These are phyloP conservation scores for Dendroctonus valens DNA, from an alignment of 1,140 invertebrate species.

Conservation along the genomic window DNA sequence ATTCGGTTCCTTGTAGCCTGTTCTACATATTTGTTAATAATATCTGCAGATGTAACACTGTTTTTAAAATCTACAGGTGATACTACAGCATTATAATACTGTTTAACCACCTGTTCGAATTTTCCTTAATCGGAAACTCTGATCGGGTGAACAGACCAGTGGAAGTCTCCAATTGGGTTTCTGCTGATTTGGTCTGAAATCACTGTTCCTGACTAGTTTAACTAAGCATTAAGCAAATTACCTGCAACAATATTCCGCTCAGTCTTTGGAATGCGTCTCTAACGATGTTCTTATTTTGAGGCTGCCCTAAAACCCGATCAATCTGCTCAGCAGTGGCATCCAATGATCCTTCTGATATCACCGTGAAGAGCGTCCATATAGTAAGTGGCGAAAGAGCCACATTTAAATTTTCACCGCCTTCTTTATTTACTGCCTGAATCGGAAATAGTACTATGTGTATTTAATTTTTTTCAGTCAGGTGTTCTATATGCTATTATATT, in stretches of 20 bases:
- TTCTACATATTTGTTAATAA: conserved; percentile 68
- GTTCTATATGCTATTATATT: background rate
- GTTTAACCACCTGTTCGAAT: conserved; percentile 35
- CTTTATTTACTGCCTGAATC: conserved; percentile 28
- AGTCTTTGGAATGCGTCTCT: conserved; percentile 49
- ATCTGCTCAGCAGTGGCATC: conserved; percentile 50
- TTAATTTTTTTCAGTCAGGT: conserved; percentile 1
- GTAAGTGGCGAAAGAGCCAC: conserved; percentile 54
- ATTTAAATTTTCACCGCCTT: conserved; percentile 40
- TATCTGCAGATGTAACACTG: conserved; percentile 45
- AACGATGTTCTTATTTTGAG: conserved; percentile 39
- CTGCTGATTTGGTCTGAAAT: conserved; percentile 35
- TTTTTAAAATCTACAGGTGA: conserved; percentile 60
- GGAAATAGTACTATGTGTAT: conserved; percentile 1
- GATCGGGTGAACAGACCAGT: conserved; percentile 45
- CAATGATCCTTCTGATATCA: conserved; percentile 53
- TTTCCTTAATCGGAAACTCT: conserved; percentile 39
- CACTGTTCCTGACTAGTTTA: background rate
- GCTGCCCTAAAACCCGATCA: conserved; percentile 46
- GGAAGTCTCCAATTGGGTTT: conserved; percentile 41
- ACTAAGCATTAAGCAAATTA: conserved; percentile 31
- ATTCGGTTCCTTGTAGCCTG: conserved; percentile 67
- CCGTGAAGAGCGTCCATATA: conserved; percentile 54
- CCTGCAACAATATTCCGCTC: conserved; percentile 19
- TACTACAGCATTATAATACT: conserved; percentile 59